Percentiles rank a stretch among this genome's conserved stretches.
Evolutionary conservation across 2,888 invertebrate genomes (phyloP).

Genomic region (Mylabris sibirica): DNA sequence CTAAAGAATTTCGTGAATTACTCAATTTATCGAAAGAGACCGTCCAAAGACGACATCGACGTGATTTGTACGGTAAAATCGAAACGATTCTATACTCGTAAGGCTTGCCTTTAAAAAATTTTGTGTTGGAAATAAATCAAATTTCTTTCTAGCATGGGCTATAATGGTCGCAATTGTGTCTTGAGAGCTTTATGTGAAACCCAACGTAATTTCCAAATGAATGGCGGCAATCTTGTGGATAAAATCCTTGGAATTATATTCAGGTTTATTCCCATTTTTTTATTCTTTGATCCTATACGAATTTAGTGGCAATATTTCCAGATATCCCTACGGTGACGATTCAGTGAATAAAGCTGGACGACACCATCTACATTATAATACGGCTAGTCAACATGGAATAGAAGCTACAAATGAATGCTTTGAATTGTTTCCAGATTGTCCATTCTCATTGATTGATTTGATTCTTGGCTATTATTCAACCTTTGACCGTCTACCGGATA

Average conservation of each 20-base stretch:
- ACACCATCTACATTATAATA: slow-evolving; percentile 70
- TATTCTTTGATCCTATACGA: not conserved
- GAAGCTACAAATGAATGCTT: slow-evolving; percentile 62
- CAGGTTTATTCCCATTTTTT: slow-evolving; percentile 61
- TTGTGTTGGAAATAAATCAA: not conserved
- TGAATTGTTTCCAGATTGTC: slow-evolving; percentile 66
- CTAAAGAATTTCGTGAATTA: slow-evolving; percentile 50
- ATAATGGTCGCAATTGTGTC: slow-evolving; percentile 74
- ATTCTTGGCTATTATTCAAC: slow-evolving; percentile 66
- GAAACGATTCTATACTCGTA: slow-evolving; percentile 76
- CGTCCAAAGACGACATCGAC: slow-evolving; percentile 68
- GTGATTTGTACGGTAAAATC: slow-evolving; percentile 74
- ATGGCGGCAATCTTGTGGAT: slow-evolving; percentile 68
- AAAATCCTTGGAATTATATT: slow-evolving; percentile 76
- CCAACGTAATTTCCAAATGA: slow-evolving; percentile 68
- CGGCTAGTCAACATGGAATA: slow-evolving; percentile 66
- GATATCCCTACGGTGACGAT: slow-evolving; percentile 21
- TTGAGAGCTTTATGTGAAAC: slow-evolving; percentile 76
- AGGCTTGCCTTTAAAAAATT: slow-evolving; percentile 47
- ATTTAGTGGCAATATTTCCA: no score
- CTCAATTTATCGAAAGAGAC: slow-evolving; percentile 57
- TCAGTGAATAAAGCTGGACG: slow-evolving; percentile 38
- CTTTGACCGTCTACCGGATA: slow-evolving; percentile 23
- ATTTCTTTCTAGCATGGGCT: slow-evolving; percentile 70
- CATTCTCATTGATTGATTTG: slow-evolving; percentile 75